Percentiles rank a stretch among this genome's conserved stretches.
phyloP scores from a whole-genome alignment of 2,888 invertebrate species.

The Lamproptera curius region DNA sequence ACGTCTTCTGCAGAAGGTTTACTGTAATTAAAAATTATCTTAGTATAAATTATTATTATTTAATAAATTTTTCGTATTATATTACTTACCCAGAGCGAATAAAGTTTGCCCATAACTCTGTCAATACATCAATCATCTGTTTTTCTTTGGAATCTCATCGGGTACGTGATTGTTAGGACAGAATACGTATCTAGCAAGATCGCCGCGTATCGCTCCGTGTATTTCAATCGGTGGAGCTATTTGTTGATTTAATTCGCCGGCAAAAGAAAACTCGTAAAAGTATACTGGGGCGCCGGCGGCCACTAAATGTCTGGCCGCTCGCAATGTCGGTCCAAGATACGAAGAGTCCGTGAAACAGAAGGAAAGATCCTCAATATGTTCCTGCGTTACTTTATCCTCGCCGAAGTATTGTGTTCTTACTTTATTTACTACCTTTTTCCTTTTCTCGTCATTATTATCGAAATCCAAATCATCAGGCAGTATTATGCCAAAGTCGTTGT shows the following conservation, averaged over 20 bases:
- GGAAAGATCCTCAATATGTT: slow-evolving; percentile 35
- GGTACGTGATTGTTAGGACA: slow-evolving; percentile 32
- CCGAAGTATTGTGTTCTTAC: slow-evolving; percentile 50
- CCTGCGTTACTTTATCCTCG: slow-evolving; percentile 33
- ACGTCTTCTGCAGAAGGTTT: slow-evolving; percentile 37
- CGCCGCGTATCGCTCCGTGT: slow-evolving; percentile 72
- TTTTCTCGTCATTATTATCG: slow-evolving; percentile 28
- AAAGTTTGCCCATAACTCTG: slow-evolving; percentile 62
- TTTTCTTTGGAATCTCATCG: slow-evolving; percentile 31
- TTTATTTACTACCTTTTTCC: slow-evolving; percentile 28
- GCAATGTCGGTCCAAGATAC: slow-evolving; percentile 48
- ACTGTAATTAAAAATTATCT: slow-evolving; percentile 35
- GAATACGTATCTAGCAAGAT: slow-evolving; percentile 75
- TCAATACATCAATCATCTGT: slow-evolving; percentile 37
- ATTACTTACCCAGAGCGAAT: slow-evolving; percentile 74
- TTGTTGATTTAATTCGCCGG: slow-evolving; percentile 65
- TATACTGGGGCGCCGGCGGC: slow-evolving; percentile 62
- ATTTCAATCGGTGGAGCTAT: slow-evolving; percentile 48
- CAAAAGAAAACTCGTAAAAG: slow-evolving; percentile 76
- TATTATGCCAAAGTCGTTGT: slow-evolving; percentile 35
- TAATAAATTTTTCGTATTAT: background rate
- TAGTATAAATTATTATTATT: background rate
- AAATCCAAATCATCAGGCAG: slow-evolving; percentile 54
- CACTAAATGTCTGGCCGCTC: slow-evolving; percentile 45
- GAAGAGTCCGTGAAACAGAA: slow-evolving; percentile 49